Evolutionary conservation across 2,888 invertebrate genomes (phyloP).

Genomic region (Microctonus aethiopoides): DNA sequence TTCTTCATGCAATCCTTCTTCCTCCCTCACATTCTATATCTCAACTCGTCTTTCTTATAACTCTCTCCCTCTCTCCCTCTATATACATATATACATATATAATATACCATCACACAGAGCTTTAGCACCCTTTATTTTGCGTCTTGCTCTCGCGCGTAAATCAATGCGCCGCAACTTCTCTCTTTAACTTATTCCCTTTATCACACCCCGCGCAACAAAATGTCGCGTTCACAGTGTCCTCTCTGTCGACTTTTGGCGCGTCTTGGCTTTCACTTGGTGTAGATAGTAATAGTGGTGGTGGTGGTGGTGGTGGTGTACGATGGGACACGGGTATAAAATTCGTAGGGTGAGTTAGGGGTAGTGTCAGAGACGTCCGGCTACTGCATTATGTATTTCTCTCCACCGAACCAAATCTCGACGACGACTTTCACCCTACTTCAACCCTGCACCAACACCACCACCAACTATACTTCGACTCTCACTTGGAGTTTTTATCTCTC

Average conservation of each 20-base stretch:
- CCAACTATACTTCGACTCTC: constrained; percentile 20
- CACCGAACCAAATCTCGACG: constrained; percentile 45
- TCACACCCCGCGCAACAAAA: constrained; percentile 21
- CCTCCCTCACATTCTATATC: constrained; percentile 36
- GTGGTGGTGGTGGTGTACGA: not conserved
- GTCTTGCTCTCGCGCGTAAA: constrained; percentile 58
- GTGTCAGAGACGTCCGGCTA: constrained; percentile 67
- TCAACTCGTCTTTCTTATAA: not conserved
- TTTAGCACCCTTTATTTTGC: constrained; percentile 20
- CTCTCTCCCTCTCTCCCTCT: not conserved
- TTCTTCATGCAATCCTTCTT: too few species aligned
- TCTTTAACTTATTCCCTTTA: not conserved
- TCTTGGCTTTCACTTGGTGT: constrained; percentile 1
- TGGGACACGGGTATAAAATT: constrained; percentile 33
- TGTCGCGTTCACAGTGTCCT: constrained; percentile 26
- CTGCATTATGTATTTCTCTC: constrained; percentile 67
- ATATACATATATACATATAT: too few species aligned
- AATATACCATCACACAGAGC: too few species aligned
- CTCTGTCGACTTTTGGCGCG: constrained; percentile 41
- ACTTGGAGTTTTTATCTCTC: constrained; percentile 30
- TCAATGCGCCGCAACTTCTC: constrained; percentile 59
- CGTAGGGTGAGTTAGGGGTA: constrained; percentile 57
- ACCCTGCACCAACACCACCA: constrained; percentile 4
- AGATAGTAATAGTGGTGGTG: not conserved
- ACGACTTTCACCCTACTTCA: constrained; percentile 41